Base-by-base conservation (phyloP, 2,888 invertebrate species). In the Netelia inedita region DNA sequence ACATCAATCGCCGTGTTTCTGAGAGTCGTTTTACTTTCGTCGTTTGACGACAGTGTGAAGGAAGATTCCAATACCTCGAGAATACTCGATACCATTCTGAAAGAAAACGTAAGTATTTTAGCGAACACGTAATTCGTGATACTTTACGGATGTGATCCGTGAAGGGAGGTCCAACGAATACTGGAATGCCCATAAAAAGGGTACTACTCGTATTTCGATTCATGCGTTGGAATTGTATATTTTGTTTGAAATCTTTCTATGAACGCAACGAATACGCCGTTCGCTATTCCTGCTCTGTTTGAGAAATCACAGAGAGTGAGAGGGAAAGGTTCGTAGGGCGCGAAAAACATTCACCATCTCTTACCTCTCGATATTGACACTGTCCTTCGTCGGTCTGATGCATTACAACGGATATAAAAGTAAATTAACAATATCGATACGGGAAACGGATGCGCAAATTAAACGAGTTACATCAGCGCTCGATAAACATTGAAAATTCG, bases 21-120 rank as follows among this genome's bases (percentile, higher is more conserved):
- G 75, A 95, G 93, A 3, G 91, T 92, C 2, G 94, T 89, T 61
- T 95, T 94, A 46, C 94, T 92, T 21, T 96, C 95, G 68, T 95
- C 95, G 28, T 94, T 94, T 1, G 93, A 92, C 1, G 93, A 93
- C 53, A 96, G 92, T 19, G 95, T 95, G 88, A 97, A 96, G 8
- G 96, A 96, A 79, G 96, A 96, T 90, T 97, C 97, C 14, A 97
- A 93, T 1, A 97, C 96, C 91, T 97, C 97, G 55, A 97, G 94
- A 83, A 96, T 95, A 75, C 95, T 95, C 0, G 96, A 95, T 0
- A 96, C 95, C 94, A 96, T 95, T 89, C 95, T 95, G 91, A 90
- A 94, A 94, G 90, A 61, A 85, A 5, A 69, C 69, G 55, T 19
- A 71, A 82, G 9, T 79, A 50, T 69, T 35, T 46, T 50, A 57